A percentile compares a stretch with the other conserved stretches of the same genome.
phyloP scores from a whole-genome alignment of 1,140 invertebrate species.

The Drosophila quadrilineata region DNA sequence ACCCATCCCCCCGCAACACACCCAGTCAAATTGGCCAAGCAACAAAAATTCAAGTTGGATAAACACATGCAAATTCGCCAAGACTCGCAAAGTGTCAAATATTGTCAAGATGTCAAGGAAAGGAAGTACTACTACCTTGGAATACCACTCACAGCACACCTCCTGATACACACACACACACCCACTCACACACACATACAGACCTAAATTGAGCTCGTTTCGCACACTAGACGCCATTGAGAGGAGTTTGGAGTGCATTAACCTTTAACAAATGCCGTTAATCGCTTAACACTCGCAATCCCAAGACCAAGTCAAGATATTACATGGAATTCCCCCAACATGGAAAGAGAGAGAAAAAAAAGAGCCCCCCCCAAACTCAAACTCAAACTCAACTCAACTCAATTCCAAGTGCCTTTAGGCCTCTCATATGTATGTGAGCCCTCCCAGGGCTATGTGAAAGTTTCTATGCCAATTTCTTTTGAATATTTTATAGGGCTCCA shows the following conservation, averaged over 20 bases:
- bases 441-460: conserved; percentile 23
- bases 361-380: background rate
- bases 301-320: background rate
- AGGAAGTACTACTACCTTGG: conserved; percentile 17
- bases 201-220: background rate
- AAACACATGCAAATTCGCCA: conserved; percentile 28
- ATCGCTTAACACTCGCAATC: conserved; percentile 54
- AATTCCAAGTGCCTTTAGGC: conserved; percentile 6
- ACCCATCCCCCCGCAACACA: no score
- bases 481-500: conserved; percentile 79
- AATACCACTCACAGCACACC: conserved; percentile 4
- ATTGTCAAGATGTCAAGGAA: conserved; percentile 20
- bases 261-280: conserved; percentile 57
- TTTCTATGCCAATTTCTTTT: conserved; percentile 78
- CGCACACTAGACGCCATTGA: conserved; percentile 19
- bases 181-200: background rate
- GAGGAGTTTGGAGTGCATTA: conserved; percentile 67
- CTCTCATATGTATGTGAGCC: conserved; percentile 25
- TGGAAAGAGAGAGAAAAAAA: no score
- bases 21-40: conserved; percentile 13
- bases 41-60: no score
- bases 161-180: background rate
- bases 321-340: conserved; percentile 8
- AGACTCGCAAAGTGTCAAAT: conserved; percentile 25
- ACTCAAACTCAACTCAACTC: background rate